Percentiles rank a stretch among this genome's conserved stretches.
Evolutionary conservation across 2,797 vertebrate species (phyloP).

Genomic region (Pelochelys cantorii): DNA sequence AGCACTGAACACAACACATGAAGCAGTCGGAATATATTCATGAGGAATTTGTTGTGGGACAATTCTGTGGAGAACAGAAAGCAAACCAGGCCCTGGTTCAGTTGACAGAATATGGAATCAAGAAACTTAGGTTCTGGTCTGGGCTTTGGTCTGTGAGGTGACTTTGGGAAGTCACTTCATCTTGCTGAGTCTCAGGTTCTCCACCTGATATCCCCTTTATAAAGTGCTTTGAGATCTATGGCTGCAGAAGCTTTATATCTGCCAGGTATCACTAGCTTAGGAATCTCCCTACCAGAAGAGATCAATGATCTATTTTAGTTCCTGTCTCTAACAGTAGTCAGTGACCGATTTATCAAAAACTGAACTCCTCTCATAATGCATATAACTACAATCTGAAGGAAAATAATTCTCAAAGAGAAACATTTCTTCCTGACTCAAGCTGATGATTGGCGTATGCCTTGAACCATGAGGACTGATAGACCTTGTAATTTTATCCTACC

Average conservation of each 20-base stretch:
- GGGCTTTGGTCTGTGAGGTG: neutral
- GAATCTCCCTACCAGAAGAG: conserved; percentile 21
- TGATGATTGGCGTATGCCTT: conserved; percentile 27
- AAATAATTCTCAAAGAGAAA: conserved; percentile 36
- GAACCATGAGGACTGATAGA: conserved; percentile 30
- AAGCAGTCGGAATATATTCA: neutral
- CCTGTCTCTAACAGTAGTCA: neutral
- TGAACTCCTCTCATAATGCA: conserved; percentile 32
- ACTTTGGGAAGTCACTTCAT: neutral
- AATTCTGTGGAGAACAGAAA: neutral
- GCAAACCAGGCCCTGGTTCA: neutral
- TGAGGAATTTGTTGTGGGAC: neutral
- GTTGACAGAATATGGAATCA: neutral
- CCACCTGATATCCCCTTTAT: neutral
- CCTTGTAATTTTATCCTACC: conserved; percentile 52
- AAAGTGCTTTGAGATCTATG: neutral
- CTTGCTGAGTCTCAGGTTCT: neutral
- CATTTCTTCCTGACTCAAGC: conserved; percentile 30
- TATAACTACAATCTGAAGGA: neutral
- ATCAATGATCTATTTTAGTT: neutral
- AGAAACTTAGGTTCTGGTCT: neutral
- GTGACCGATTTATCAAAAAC: conserved; percentile 19
- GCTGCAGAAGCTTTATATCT: neutral
- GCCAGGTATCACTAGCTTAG: neutral
- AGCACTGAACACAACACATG: neutral